Percentiles rank a stretch among this genome's conserved stretches.
phyloP scores from a whole-genome alignment of 2,797 vertebrate species.

The Euthynnus affinis region DNA sequence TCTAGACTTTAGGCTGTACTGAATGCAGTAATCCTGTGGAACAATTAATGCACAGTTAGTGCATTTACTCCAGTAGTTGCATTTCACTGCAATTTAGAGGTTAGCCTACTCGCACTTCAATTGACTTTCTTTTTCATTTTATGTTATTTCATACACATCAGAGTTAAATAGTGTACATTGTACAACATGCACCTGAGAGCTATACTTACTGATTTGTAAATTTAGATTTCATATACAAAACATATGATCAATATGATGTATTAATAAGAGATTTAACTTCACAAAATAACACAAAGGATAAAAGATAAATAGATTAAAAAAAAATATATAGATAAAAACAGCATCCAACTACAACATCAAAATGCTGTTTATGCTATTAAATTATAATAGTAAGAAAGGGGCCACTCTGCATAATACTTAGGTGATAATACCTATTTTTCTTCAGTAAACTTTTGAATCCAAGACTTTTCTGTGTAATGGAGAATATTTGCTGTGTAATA shows the following conservation, averaged over 20 bases:
- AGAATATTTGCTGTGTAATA: not conserved
- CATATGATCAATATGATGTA: not conserved
- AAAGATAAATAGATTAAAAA: too few species aligned
- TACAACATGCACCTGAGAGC: too few species aligned
- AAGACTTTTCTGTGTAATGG: not conserved
- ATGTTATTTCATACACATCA: not conserved
- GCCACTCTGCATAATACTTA: not conserved
- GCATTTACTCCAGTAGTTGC: not conserved
- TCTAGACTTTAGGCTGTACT: constrained; percentile 27
- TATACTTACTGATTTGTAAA: not conserved
- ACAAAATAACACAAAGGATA: not conserved
- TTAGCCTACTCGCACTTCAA: not conserved
- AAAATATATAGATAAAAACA: not conserved
- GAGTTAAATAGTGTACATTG: not conserved
- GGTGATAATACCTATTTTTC: not conserved
- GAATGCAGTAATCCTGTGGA: constrained; percentile 46
- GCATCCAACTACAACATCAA: not conserved
- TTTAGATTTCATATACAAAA: not conserved
- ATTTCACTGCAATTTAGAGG: not conserved
- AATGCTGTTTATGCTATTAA: not conserved
- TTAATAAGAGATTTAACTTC: not conserved
- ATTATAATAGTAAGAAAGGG: not conserved
- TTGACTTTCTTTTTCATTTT: not conserved
- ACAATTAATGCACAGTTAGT: not conserved
- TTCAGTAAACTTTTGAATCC: not conserved